These are phyloP conservation scores for Henricia sp. DNA, from an alignment of 53 echinoderm and acorn worm genomes.

Conservation along the genomic window DNA sequence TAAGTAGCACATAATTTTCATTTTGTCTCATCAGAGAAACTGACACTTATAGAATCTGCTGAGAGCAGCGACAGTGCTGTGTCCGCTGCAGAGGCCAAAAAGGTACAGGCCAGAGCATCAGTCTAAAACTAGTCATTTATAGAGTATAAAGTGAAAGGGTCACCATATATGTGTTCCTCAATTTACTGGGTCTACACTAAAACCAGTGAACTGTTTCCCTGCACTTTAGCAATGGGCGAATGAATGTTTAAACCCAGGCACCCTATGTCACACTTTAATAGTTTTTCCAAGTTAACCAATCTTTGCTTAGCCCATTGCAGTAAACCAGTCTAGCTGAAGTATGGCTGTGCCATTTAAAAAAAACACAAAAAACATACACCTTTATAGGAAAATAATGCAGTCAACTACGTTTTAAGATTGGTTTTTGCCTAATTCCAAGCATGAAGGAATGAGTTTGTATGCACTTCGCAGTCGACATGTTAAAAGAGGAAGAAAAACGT, in stretches of 20 bases:
- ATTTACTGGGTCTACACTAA: background rate
- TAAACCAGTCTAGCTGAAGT: no score
- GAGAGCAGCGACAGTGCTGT: conserved; percentile 76
- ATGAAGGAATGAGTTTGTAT: background rate
- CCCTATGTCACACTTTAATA: background rate
- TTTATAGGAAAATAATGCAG: no score
- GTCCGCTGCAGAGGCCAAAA: conserved; percentile 65
- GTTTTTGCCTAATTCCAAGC: no score
- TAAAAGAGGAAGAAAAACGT: background rate
- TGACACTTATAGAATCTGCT: conserved; percentile 65
- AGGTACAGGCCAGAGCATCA: conserved; percentile 43
- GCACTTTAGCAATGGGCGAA: background rate
- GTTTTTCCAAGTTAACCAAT: background rate
- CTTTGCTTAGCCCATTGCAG: no score
- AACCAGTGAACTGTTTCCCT: background rate
- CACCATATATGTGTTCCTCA: background rate
- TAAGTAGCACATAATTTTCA: background rate
- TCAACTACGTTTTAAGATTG: no score
- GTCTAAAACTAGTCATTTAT: background rate
- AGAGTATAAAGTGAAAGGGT: no score
- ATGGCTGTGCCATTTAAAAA: no score
- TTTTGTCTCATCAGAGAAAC: conserved; percentile 46
- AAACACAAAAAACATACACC: no score
- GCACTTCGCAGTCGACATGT: background rate
- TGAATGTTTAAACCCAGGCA: background rate